Percentiles rank a stretch among this genome's conserved stretches.
Evolutionary conservation across 2,888 invertebrate genomes (phyloP).

Genomic region (Ophion ventricosus): DNA sequence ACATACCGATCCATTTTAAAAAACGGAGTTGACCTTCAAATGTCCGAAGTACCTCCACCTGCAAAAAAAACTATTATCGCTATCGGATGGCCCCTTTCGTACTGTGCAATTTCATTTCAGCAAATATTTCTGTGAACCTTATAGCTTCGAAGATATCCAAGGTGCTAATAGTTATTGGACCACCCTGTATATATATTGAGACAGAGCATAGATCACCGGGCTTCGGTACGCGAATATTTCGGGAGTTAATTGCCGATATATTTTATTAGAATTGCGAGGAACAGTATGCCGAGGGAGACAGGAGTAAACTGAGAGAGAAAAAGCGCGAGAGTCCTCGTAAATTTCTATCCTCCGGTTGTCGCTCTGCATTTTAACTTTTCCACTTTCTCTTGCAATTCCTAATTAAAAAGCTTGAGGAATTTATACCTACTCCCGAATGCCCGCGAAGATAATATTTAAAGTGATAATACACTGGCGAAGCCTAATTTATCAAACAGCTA

Average conservation of each 20-base stretch:
- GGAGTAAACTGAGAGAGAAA: not conserved
- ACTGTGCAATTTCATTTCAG: too few relatives aligned
- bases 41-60: too few relatives aligned
- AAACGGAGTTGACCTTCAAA: too few relatives aligned
- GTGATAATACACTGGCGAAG: slow-evolving; percentile 1
- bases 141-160: too few relatives aligned
- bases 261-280: slow-evolving; percentile 80
- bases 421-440: slow-evolving; percentile 20
- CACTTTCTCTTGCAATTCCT: slow-evolving; percentile 70
- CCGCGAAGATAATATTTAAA: slow-evolving; percentile 14
- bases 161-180: too few relatives aligned
- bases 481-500: not conserved
- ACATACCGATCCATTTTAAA: too few relatives aligned
- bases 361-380: slow-evolving; percentile 77
- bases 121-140: too few relatives aligned
- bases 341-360: slow-evolving; percentile 80
- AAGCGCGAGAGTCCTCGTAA: slow-evolving; percentile 75
- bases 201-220: slow-evolving; percentile 79
- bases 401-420: slow-evolving; percentile 76
- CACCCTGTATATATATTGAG: slow-evolving; percentile 20
- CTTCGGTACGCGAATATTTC: slow-evolving; percentile 82
- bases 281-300: not conserved
- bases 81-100: too few relatives aligned
- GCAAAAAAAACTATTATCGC: too few relatives aligned
- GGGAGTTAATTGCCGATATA: slow-evolving; percentile 83